Evolutionary conservation across 2,113 vertebrate species (phyloP).

Genomic region (Oreochromis niloticus): DNA sequence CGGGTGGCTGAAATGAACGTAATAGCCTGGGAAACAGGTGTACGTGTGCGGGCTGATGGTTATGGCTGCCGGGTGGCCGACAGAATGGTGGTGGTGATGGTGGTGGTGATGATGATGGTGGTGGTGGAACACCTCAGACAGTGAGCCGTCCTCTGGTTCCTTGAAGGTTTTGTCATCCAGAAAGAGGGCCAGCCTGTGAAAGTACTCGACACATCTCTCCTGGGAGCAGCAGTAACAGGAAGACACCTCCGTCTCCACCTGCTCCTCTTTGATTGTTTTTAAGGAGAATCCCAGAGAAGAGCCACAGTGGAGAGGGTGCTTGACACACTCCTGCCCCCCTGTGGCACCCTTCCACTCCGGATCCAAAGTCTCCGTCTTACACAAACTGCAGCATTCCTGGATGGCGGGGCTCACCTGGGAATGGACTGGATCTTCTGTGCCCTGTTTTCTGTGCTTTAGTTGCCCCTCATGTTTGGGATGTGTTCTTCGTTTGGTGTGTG

Average conservation of each 20-base stretch:
- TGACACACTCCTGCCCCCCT: conserved; percentile 51
- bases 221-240: conserved; percentile 79
- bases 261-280: conserved; percentile 75
- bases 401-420: conserved; percentile 18
- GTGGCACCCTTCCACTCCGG: conserved; percentile 54
- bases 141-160: conserved; percentile 58
- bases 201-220: conserved; percentile 80
- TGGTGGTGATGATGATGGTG: conserved; percentile 65
- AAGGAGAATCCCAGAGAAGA: conserved; percentile 65
- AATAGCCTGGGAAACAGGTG: conserved; percentile 81
- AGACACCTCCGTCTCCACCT: conserved; percentile 70
- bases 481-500: conserved; percentile 38
- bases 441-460: conserved; percentile 53
- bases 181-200: conserved; percentile 86
- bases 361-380: conserved; percentile 73
- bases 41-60: conserved; percentile 71
- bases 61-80: conserved; percentile 54
- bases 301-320: conserved; percentile 49
- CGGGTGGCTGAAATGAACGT: conserved; percentile 72
- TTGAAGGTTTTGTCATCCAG: conserved; percentile 78
- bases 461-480: conserved; percentile 53
- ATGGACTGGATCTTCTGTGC: conserved; percentile 15
- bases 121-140: conserved; percentile 80
- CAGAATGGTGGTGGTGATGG: conserved; percentile 62
- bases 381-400: conserved; percentile 76